A percentile compares a stretch with the other conserved stretches of the same genome.
Conservation (phyloP, 2,797 vertebrate genomes). For the Rhyacichthys aspro region DNA sequence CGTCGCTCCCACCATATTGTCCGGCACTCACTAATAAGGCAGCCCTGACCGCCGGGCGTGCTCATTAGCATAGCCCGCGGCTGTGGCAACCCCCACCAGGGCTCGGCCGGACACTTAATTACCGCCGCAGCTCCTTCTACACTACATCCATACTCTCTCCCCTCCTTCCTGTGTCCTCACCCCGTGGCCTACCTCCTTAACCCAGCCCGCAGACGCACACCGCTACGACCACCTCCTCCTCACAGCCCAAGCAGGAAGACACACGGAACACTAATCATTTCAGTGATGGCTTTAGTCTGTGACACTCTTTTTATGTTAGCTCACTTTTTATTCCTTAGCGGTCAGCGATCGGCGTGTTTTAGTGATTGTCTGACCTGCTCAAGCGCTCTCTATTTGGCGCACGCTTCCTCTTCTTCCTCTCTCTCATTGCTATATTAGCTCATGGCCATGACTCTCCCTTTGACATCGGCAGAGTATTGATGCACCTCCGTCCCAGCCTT, state of each 20-base stretch:
- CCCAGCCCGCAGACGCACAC: slow-evolving; percentile 33
- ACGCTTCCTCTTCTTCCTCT: slow-evolving; percentile 41
- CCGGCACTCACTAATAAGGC: slow-evolving; percentile 78
- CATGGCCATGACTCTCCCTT: slow-evolving; percentile 74
- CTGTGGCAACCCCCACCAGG: slow-evolving; percentile 74
- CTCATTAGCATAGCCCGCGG: slow-evolving; percentile 85
- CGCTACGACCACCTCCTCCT: slow-evolving; percentile 5
- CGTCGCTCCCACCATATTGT: slow-evolving; percentile 80
- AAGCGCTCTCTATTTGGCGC: slow-evolving; percentile 38
- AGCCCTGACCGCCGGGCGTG: slow-evolving; percentile 72
- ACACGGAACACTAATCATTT: slow-evolving; percentile 57
- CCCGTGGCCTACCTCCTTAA: slow-evolving; percentile 58
- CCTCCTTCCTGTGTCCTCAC: slow-evolving; percentile 59
- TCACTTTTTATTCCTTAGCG: slow-evolving; percentile 56
- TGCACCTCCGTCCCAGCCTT: slow-evolving; percentile 76
- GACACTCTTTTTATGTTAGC: slow-evolving; percentile 54
- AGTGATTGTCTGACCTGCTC: slow-evolving; percentile 63
- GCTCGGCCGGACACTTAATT: slow-evolving; percentile 83
- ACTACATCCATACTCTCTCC: slow-evolving; percentile 53
- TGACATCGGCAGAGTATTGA: slow-evolving; percentile 81
- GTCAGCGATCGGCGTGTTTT: slow-evolving; percentile 61
- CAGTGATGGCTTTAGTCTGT: slow-evolving; percentile 48
- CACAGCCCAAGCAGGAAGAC: slow-evolving; percentile 15
- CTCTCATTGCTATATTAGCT: slow-evolving; percentile 72
- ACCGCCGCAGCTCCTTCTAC: slow-evolving; percentile 67